A percentile compares a stretch with the other conserved stretches of the same genome.
Conservation (phyloP, 2,888 invertebrate genomes). For the Agrochola macilenta region DNA sequence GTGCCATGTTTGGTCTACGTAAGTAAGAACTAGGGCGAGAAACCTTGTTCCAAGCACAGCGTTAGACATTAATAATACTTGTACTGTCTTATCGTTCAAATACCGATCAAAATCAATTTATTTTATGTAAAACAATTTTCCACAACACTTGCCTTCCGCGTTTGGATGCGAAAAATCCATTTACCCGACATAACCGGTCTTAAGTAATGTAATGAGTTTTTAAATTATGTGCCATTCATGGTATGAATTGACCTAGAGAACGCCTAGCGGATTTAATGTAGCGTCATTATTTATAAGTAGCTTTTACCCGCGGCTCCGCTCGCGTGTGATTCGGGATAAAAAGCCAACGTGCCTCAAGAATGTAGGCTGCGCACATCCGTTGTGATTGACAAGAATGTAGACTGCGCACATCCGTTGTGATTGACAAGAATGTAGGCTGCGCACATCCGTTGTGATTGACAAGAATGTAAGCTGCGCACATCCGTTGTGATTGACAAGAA, state of each 20-base stretch:
- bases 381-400: conserved; percentile 38
- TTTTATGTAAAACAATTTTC: conserved; percentile 49
- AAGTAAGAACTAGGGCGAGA: neutral
- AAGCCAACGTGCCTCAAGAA: conserved; percentile 33
- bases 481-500: conserved; percentile 41
- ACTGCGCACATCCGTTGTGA: conserved; percentile 38
- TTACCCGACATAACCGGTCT: conserved; percentile 38
- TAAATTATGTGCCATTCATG: conserved; percentile 58
- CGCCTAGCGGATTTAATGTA: conserved; percentile 54
- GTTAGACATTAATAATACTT: conserved; percentile 6
- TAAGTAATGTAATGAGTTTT: conserved; percentile 55
- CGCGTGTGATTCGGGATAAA: conserved; percentile 61
- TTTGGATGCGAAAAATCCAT: conserved; percentile 50
- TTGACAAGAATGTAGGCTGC: conserved; percentile 33
- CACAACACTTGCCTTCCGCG: conserved; percentile 15
- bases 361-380: conserved; percentile 43
- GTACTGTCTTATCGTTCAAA: conserved; percentile 23
- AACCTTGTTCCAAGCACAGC: neutral
- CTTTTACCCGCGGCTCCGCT: conserved; percentile 22
- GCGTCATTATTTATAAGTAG: conserved; percentile 60
- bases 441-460: conserved; percentile 39
- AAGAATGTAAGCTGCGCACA: conserved; percentile 38
- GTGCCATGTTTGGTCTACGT: conserved; percentile 3
- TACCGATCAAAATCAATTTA: conserved; percentile 39
- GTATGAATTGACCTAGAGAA: conserved; percentile 58